phyloP scores from a whole-genome alignment of 2,797 vertebrate species.

The Otolemur crassicaudatus region DNA sequence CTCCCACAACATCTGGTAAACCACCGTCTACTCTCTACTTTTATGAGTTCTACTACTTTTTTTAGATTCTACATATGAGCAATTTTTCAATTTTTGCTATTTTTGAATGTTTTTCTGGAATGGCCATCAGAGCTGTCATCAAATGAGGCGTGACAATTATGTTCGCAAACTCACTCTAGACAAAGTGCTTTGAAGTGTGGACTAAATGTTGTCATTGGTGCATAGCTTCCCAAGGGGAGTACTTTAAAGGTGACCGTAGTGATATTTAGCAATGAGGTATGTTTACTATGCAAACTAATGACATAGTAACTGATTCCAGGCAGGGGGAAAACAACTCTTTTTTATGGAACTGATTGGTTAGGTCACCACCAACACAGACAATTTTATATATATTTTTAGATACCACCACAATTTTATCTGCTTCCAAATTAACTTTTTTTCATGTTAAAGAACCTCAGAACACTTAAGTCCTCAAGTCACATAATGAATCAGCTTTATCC shows the following conservation, averaged over 20 bases:
- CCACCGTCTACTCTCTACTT: not conserved
- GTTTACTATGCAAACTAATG: not conserved
- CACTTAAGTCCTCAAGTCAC: not conserved
- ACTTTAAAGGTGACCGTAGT: too few relatives aligned
- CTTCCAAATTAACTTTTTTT: not conserved
- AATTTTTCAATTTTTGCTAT: too few relatives aligned
- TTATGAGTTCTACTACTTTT: not conserved
- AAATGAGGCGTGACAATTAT: too few relatives aligned
- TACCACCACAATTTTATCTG: not conserved
- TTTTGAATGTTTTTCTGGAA: too few relatives aligned
- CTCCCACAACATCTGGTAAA: not conserved
- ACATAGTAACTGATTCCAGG: not conserved
- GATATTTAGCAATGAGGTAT: too few relatives aligned
- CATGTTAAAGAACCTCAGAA: not conserved
- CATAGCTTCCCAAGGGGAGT: too few relatives aligned
- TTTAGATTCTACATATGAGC: not conserved
- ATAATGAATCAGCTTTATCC: not conserved
- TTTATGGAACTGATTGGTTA: conserved; percentile 1
- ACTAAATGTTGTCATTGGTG: too few relatives aligned
- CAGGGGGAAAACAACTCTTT: conserved; percentile 22
- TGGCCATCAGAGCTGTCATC: too few relatives aligned
- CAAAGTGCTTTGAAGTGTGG: too few relatives aligned
- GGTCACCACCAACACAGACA: not conserved
- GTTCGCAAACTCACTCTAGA: too few relatives aligned
- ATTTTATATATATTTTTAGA: not conserved